A percentile compares a stretch with the other conserved stretches of the same genome.
phyloP scores from a whole-genome alignment of 2,888 invertebrate species.

The Dysmachus trigonus region DNA sequence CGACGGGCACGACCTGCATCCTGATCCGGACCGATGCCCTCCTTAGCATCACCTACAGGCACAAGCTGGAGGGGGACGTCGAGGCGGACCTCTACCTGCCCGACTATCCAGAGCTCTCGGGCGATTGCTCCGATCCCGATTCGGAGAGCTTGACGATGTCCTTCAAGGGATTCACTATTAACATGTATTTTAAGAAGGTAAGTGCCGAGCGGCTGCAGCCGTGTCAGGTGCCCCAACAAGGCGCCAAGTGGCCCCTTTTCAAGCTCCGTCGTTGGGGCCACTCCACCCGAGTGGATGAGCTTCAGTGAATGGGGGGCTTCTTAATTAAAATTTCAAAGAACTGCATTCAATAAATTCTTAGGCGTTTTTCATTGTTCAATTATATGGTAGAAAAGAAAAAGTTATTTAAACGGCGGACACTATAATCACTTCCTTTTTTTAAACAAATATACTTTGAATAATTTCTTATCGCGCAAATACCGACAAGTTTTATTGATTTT shows the following conservation, averaged over 20 bases:
- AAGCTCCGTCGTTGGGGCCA: not conserved
- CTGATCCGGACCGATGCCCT: slow-evolving; percentile 80
- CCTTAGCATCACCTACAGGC: slow-evolving; percentile 75
- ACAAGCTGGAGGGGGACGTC: slow-evolving; percentile 71
- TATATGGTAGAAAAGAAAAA: not conserved
- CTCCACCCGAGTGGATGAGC: not conserved
- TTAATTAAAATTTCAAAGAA: not conserved
- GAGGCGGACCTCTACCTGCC: slow-evolving; percentile 81
- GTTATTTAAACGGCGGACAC: not conserved
- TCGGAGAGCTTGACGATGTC: slow-evolving; percentile 75
- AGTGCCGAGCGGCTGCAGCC: slow-evolving; percentile 26
- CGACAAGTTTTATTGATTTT: not conserved
- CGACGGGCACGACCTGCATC: slow-evolving; percentile 80
- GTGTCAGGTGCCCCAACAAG: not conserved
- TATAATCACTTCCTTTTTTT: too few relatives aligned
- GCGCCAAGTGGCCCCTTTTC: not conserved
- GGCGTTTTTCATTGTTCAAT: not conserved
- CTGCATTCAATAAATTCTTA: not conserved
- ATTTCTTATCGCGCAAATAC: not conserved
- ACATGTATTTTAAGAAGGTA: slow-evolving; percentile 84
- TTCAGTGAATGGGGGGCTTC: too few relatives aligned
- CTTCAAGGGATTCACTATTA: slow-evolving; percentile 79
- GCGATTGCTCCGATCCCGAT: slow-evolving; percentile 80
- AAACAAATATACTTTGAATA: not conserved
- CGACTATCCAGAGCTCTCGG: slow-evolving; percentile 75